Percentiles rank a stretch among this genome's conserved stretches.
Evolutionary conservation across 2,797 vertebrate genomes (phyloP).

Genomic region (Glyptemys insculpta): DNA sequence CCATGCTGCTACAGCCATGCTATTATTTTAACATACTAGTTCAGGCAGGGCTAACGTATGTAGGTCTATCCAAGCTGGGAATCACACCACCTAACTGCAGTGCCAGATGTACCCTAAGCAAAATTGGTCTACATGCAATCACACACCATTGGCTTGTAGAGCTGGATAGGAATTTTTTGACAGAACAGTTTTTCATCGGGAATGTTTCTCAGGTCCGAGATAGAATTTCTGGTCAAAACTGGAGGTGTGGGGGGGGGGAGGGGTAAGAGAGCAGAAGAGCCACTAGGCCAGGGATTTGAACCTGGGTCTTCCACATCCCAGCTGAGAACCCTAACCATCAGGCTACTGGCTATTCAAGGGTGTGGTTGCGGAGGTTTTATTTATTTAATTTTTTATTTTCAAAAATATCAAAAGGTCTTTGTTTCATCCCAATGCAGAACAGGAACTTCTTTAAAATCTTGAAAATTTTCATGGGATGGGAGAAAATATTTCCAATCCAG

Average conservation of each 20-base stretch:
- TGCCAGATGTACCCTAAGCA: background rate
- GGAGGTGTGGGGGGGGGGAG: background rate
- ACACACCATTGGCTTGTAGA: background rate
- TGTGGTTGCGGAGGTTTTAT: too few species aligned
- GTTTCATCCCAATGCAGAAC: background rate
- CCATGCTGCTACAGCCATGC: background rate
- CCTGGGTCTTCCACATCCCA: background rate
- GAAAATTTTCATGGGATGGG: background rate
- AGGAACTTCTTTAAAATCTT: background rate
- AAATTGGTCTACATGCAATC: background rate
- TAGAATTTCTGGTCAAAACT: background rate
- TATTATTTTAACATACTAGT: background rate
- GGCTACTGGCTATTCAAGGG: background rate
- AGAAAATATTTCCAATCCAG: background rate
- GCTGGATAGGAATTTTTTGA: background rate
- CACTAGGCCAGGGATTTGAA: background rate
- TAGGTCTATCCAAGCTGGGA: background rate
- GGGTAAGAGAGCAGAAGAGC: background rate
- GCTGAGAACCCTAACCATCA: background rate
- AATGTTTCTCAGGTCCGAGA: background rate
- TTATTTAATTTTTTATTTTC: too few species aligned
- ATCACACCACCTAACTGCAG: background rate
- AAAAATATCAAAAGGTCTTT: background rate
- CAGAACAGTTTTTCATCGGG: background rate
- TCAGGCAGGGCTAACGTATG: background rate